Conservation (phyloP, 2,797 vertebrate genomes). For the Paratrypauchen microcephalus region DNA sequence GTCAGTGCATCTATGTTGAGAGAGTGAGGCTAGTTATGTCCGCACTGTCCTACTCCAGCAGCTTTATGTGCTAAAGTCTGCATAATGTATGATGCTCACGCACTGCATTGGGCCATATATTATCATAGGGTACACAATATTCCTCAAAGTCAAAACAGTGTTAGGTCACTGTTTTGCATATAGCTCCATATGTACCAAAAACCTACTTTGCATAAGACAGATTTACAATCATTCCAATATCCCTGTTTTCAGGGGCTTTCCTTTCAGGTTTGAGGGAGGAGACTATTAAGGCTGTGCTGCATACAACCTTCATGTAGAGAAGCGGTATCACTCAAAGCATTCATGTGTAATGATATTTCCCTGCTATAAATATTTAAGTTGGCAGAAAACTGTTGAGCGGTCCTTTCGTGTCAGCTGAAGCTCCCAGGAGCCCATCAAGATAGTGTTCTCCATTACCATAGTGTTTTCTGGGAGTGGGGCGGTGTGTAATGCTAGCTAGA, state of each 20-base stretch:
- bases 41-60: slow-evolving; percentile 47
- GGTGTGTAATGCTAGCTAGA: slow-evolving; percentile 48
- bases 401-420: slow-evolving; percentile 61
- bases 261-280: slow-evolving; percentile 19
- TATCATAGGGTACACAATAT: slow-evolving; percentile 60
- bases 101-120: slow-evolving; percentile 45
- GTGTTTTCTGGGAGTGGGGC: slow-evolving; percentile 46
- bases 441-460: slow-evolving; percentile 59
- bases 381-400: slow-evolving; percentile 57
- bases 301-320: slow-evolving; percentile 42
- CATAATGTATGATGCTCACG: slow-evolving; percentile 68
- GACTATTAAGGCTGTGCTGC: slow-evolving; percentile 26
- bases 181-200: slow-evolving; percentile 26
- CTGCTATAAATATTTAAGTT: slow-evolving; percentile 65
- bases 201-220: slow-evolving; percentile 20
- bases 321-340: slow-evolving; percentile 55
- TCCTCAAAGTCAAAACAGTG: slow-evolving; percentile 45
- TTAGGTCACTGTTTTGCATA: slow-evolving; percentile 48
- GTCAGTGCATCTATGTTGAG: slow-evolving; percentile 22
- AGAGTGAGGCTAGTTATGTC: slow-evolving; percentile 45
- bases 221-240: slow-evolving; percentile 30
- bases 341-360: slow-evolving; percentile 56
- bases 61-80: slow-evolving; percentile 54
- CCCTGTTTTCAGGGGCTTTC: slow-evolving; percentile 17
- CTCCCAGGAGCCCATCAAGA: slow-evolving; percentile 60